These are phyloP conservation scores for Ectobius pallidus DNA, from an alignment of 2,888 invertebrate species.

Conservation along the genomic window DNA sequence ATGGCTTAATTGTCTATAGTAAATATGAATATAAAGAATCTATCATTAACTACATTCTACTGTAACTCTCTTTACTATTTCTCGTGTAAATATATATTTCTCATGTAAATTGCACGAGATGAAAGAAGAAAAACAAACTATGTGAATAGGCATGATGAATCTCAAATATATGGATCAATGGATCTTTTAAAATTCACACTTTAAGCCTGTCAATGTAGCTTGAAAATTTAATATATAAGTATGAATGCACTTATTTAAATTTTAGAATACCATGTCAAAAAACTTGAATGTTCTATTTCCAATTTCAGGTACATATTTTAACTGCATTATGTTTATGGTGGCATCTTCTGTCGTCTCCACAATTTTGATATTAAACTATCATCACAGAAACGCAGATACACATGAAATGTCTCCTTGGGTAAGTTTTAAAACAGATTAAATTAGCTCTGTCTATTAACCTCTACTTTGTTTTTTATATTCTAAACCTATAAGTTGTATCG, in stretches of 20 bases:
- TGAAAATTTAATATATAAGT: too few species aligned
- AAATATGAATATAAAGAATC: constrained; percentile 6
- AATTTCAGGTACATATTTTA: constrained; percentile 89
- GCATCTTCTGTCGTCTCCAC: constrained; percentile 98
- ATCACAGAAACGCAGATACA: constrained; percentile 95
- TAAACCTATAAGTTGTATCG: too few species aligned
- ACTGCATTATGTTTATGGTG: constrained; percentile 99
- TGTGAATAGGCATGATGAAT: constrained; percentile 33
- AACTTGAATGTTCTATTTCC: background rate
- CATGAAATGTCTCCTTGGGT: constrained; percentile 98
- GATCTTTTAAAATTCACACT: background rate
- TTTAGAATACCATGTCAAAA: background rate
- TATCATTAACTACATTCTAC: too few species aligned
- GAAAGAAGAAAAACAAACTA: constrained; percentile 3
- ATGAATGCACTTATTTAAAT: too few species aligned
- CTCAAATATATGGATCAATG: background rate
- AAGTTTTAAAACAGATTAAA: too few species aligned
- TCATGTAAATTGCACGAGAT: constrained; percentile 37
- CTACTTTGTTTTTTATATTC: too few species aligned
- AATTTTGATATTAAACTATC: constrained; percentile 96
- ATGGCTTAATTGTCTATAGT: constrained; percentile 27
- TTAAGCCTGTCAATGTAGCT: constrained; percentile 22
- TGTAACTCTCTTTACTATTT: too few species aligned
- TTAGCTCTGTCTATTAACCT: too few species aligned
- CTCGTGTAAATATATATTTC: too few species aligned